phyloP scores from a whole-genome alignment of 2,888 invertebrate species.

The Coenonympha arcania region DNA sequence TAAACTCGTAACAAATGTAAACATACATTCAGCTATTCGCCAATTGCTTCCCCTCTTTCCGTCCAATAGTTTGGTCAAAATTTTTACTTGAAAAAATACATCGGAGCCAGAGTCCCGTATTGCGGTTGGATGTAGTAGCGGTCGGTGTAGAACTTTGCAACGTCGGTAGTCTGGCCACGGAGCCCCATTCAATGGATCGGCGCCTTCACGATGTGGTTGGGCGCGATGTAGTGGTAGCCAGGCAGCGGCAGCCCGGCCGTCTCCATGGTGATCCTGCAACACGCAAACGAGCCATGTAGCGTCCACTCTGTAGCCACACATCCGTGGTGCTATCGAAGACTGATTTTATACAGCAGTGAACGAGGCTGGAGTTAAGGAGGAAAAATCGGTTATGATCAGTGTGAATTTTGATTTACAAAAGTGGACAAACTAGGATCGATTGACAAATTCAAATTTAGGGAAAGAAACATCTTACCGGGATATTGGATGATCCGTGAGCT shows the following conservation, averaged over 20 bases:
- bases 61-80: constrained; percentile 50
- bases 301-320: background rate
- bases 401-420: constrained; percentile 20
- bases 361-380: constrained; percentile 4
- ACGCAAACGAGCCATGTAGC: constrained; percentile 15
- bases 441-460: constrained; percentile 65
- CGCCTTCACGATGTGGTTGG: constrained; percentile 93
- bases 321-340: no score
- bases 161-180: constrained; percentile 50
- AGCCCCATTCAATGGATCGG: constrained; percentile 85
- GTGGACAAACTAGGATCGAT: constrained; percentile 58
- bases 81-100: constrained; percentile 60
- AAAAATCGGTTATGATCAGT: constrained; percentile 1
- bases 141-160: constrained; percentile 41
- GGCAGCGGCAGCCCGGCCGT: constrained; percentile 92
- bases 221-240: constrained; percentile 93
- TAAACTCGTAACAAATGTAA: constrained; percentile 75
- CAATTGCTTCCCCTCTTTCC: constrained; percentile 51
- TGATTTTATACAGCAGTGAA: background rate
- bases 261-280: constrained; percentile 95
- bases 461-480: constrained; percentile 70
- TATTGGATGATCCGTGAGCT: constrained; percentile 69
- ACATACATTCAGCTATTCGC: constrained; percentile 63
- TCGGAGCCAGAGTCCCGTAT: constrained; percentile 59
- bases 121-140: constrained; percentile 45